A percentile compares a stretch with the other conserved stretches of the same genome.
Conservation (phyloP, 2,797 vertebrate species). For the Hydrocynus forskahlii region DNA sequence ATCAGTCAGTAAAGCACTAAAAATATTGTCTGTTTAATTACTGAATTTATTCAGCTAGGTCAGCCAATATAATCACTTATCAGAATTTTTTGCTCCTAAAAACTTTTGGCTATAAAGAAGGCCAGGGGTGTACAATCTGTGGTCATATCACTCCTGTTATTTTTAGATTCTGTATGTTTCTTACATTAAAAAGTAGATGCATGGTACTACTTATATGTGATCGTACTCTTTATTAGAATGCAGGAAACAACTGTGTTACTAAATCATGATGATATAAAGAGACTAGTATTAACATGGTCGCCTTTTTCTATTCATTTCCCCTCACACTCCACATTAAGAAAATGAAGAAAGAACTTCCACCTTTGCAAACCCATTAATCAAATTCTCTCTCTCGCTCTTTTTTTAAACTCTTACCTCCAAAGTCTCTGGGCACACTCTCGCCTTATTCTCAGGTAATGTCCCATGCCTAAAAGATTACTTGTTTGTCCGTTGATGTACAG, state of each 20-base stretch:
- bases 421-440: slow-evolving; percentile 90
- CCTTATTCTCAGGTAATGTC: slow-evolving; percentile 89
- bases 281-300: not conserved
- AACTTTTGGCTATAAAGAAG: no score
- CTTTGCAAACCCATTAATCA: slow-evolving; percentile 9
- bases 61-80: no score
- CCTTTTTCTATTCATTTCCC: not conserved
- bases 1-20: no score
- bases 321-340: slow-evolving; percentile 6
- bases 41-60: no score
- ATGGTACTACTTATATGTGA: no score
- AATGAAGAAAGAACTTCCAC: not conserved
- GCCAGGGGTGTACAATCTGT: no score
- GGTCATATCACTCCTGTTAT: no score
- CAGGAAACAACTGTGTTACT: slow-evolving; percentile 18
- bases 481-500: not conserved
- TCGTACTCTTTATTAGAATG: not conserved
- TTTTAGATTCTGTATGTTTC: no score
- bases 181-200: no score
- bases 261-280: not conserved
- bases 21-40: no score
- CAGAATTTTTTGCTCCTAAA: no score
- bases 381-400: slow-evolving; percentile 15
- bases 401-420: slow-evolving; percentile 52
- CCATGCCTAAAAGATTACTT: not conserved